Base-by-base conservation (phyloP, 2,797 vertebrate genomes). In the Sandelia bainsii region DNA sequence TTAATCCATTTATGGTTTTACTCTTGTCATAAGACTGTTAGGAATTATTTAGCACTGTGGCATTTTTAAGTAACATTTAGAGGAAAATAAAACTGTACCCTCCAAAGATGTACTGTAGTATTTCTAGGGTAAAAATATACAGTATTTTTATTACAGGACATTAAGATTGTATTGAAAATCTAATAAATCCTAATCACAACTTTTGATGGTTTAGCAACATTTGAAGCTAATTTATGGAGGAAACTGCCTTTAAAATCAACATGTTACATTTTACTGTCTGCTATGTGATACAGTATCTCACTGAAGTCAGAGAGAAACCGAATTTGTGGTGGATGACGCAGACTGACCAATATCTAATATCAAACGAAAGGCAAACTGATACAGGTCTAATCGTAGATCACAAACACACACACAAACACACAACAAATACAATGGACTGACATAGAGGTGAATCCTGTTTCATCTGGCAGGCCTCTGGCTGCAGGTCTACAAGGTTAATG, bases 401-500 rank as follows among this genome's bases (percentile, higher is more conserved):
- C 27, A 32, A 50, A 54, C 37, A 48, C 48, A 20, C 23, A 53
- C 7, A 45, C 60, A 66, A 32, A 70, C 56, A 50, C 69, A 69
- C 45, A 19, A 7, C 22, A 42, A 37, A 67, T 80, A 82, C 76
- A 72, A 58, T 61, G 62, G 46, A 58, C 52, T 72, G 29, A 69
- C 27, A 22, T 51, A 5, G 50, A 69, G 71, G 66, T 68, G 67
- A 83, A 62, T 73, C 62, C 62, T 0, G 17, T 79, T 70, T 86
- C 76, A 80, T 62, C 58, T 69, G 69, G 62, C 66, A 53, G 65
- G 49, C 49, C 23, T 64, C 57, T 53, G 56, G 49, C 72, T 77
- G 65, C 17, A 7, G 78, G 82, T 69, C 57, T 61, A 76, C 81
- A 78, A 81, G 79, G 68, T 84, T 84, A 81, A 88, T 65, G 68